A percentile compares a stretch with the other conserved stretches of the same genome.
These are phyloP conservation scores for Nematopogon swammerdamellus DNA, from an alignment of 2,888 invertebrate species.

Conservation along the genomic window DNA sequence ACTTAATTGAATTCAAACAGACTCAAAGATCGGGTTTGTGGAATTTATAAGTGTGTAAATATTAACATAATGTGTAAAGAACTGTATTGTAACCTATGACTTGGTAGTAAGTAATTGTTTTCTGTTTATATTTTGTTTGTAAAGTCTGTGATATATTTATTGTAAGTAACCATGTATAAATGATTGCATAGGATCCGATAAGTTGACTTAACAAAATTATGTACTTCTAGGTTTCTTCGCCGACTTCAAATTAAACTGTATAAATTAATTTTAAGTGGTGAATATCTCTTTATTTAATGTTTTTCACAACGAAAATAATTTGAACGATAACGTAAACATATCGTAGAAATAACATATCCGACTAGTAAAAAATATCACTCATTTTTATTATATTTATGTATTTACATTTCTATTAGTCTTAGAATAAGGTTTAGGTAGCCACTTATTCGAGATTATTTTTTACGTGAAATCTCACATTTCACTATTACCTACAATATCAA, in stretches of 20 bases:
- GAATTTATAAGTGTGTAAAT: too few relatives aligned
- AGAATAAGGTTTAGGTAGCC: too few relatives aligned
- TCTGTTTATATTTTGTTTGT: slow-evolving; percentile 26
- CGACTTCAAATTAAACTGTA: neutral
- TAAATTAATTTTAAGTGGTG: neutral
- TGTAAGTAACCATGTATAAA: slow-evolving; percentile 42
- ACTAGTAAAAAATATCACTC: neutral
- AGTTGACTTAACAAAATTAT: neutral
- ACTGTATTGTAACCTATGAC: too few relatives aligned
- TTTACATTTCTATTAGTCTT: too few relatives aligned
- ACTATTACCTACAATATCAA: too few relatives aligned
- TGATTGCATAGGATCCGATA: slow-evolving; percentile 5
- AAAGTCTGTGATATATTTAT: slow-evolving; percentile 58
- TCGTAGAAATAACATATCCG: neutral
- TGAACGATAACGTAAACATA: neutral
- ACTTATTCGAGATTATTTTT: too few relatives aligned
- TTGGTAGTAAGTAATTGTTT: too few relatives aligned
- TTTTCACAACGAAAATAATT: neutral
- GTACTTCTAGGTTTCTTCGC: neutral
- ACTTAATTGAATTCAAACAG: too few relatives aligned
- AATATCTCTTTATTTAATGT: neutral
- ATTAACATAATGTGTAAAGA: too few relatives aligned
- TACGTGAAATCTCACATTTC: too few relatives aligned
- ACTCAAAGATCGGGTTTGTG: too few relatives aligned
- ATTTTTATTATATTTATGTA: neutral